phyloP scores from a whole-genome alignment of 2,888 invertebrate genomes.

The Danaus chrysippus region DNA sequence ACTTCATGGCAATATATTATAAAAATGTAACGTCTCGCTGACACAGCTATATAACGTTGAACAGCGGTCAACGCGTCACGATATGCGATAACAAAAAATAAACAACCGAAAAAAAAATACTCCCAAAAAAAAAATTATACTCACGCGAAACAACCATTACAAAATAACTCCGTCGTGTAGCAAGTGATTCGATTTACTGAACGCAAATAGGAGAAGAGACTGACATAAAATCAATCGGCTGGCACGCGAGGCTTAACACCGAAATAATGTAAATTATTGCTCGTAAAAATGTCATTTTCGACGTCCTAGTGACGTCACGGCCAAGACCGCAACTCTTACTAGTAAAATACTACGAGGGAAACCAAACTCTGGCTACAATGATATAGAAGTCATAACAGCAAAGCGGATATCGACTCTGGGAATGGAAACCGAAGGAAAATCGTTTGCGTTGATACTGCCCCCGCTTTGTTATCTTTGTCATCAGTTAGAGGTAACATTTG shows the following conservation, averaged over 20 bases:
- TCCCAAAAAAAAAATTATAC: constrained; percentile 35
- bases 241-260: constrained; percentile 75
- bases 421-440: constrained; percentile 48
- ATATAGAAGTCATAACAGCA: constrained; percentile 41
- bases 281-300: constrained; percentile 78
- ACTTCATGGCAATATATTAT: constrained; percentile 16
- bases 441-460: constrained; percentile 59
- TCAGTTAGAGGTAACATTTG: constrained; percentile 57
- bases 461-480: constrained; percentile 64
- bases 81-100: constrained; percentile 40
- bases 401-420: constrained; percentile 19
- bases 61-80: constrained; percentile 25
- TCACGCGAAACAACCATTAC: constrained; percentile 74
- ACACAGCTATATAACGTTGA: constrained; percentile 18
- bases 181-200: constrained; percentile 72
- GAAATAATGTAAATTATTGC: constrained; percentile 77
- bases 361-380: constrained; percentile 39
- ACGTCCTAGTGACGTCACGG: constrained; percentile 73
- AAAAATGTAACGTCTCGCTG: constrained; percentile 19
- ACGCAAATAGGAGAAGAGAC: constrained; percentile 73
- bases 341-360: constrained; percentile 29
- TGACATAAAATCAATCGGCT: constrained; percentile 76
- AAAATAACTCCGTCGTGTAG: constrained; percentile 70
- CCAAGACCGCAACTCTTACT: constrained; percentile 26
- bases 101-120: constrained; percentile 27